Percentiles rank a stretch among this genome's conserved stretches.
Conservation (phyloP, 53 echinoderm and acorn worm genomes). For the Mesocentrotus franciscanus region DNA sequence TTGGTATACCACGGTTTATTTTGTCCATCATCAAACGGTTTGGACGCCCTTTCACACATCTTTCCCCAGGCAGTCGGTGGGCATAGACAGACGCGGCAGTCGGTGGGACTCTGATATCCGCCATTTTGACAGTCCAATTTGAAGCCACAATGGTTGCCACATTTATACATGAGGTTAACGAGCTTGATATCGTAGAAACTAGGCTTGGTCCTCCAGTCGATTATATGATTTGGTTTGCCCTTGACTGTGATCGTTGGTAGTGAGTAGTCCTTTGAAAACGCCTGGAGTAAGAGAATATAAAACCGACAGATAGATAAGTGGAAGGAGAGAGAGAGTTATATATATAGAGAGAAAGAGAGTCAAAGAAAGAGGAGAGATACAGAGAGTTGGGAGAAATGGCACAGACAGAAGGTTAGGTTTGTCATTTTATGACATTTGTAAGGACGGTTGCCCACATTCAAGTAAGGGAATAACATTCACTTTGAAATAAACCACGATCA, state of each 20-base stretch:
- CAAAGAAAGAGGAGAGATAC: background rate
- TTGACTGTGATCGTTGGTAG: conserved; percentile 53
- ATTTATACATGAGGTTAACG: conserved; percentile 59
- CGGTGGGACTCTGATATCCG: conserved; percentile 51
- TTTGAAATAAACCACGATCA: no score
- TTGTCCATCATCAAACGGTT: background rate
- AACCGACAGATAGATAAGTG: background rate
- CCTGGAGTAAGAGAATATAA: background rate
- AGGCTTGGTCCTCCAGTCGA: conserved; percentile 59
- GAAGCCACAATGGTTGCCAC: background rate
- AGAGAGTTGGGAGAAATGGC: background rate
- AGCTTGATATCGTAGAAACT: conserved; percentile 57
- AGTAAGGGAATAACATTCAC: no score
- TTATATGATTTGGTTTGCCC: conserved; percentile 8
- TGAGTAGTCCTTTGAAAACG: conserved; percentile 53
- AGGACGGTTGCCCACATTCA: no score
- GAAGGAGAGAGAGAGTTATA: background rate
- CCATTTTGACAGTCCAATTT: conserved; percentile 59
- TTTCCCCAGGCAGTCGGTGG: conserved; percentile 48
- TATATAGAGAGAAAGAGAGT: conserved; percentile 6
- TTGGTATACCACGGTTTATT: background rate
- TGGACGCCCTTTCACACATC: conserved; percentile 5
- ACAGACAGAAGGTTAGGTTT: background rate
- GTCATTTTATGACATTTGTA: no score
- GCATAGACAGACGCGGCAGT: conserved; percentile 45